These are phyloP conservation scores for Danio choprae DNA, from an alignment of 2,797 vertebrate species.

Conservation along the genomic window DNA sequence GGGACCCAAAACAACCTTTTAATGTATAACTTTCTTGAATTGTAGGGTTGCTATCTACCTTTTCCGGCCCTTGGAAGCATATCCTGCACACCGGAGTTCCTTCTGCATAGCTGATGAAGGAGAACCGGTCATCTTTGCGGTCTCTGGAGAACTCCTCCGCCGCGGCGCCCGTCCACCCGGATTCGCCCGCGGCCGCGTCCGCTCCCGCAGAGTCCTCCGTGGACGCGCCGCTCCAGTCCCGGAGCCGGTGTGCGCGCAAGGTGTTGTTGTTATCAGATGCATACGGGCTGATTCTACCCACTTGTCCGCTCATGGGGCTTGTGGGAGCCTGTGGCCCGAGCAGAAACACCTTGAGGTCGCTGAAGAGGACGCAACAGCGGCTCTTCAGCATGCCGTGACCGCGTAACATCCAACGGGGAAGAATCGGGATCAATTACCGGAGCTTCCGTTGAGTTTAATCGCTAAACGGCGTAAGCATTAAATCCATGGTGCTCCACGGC, in stretches of 20 bases:
- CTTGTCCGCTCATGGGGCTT: conserved; percentile 87
- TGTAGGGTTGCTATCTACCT: conserved; percentile 80
- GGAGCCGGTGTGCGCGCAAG: conserved; percentile 77
- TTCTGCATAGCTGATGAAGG: conserved; percentile 93
- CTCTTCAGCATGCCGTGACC: conserved; percentile 95
- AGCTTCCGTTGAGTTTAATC: neutral
- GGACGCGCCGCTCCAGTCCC: conserved; percentile 76
- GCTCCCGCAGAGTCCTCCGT: conserved; percentile 73
- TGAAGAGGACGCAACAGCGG: conserved; percentile 95
- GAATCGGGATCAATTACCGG: conserved; percentile 2
- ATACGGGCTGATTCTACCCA: conserved; percentile 61
- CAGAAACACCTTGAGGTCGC: conserved; percentile 97
- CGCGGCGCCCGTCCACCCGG: conserved; percentile 82
- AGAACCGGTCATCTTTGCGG: conserved; percentile 92
- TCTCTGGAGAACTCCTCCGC: conserved; percentile 89
- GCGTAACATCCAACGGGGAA: conserved; percentile 81
- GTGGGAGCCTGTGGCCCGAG: conserved; percentile 84
- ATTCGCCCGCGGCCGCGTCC: conserved; percentile 71
- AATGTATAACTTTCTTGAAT: neutral
- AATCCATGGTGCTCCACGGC: conserved; percentile 29
- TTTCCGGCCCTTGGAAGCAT: conserved; percentile 98
- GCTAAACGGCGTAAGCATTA: neutral
- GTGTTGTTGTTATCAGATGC: conserved; percentile 84
- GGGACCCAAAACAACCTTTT: neutral
- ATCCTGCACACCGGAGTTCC: conserved; percentile 97